Evolutionary conservation across 1,140 invertebrate genomes (phyloP).

Genomic region (Cylas formicarius): DNA sequence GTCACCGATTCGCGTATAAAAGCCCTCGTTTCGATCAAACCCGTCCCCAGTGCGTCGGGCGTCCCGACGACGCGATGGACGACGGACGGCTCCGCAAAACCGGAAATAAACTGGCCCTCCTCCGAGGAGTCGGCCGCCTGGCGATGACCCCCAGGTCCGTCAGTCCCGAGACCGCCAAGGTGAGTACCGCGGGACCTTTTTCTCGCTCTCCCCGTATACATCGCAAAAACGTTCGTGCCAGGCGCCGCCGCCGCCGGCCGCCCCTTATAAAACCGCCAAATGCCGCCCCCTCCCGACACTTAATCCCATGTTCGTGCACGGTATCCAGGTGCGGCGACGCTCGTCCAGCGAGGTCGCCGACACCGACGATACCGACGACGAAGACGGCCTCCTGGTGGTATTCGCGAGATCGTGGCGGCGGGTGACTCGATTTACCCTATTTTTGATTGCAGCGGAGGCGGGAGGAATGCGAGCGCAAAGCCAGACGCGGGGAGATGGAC

Average conservation of each 20-base stretch:
- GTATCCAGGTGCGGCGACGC: conserved; percentile 15
- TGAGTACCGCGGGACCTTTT: conserved; percentile 22
- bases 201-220: not conserved
- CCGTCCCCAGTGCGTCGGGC: no score
- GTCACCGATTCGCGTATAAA: no score
- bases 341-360: conserved; percentile 16
- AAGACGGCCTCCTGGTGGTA: conserved; percentile 29
- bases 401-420: not conserved
- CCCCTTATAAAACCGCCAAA: no score
- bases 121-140: conserved; percentile 34
- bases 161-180: conserved; percentile 34
- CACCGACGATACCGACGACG: conserved; percentile 20
- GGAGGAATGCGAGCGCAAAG: conserved; percentile 85
- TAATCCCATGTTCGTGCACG: conserved; percentile 37
- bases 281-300: no score
- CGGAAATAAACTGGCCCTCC: conserved; percentile 29
- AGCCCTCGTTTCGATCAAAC: no score
- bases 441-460: conserved; percentile 57
- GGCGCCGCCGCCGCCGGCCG: no score
- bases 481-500: conserved; percentile 80
- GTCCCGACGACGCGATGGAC: conserved; percentile 6
- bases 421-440: not conserved
- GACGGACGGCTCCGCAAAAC: conserved; percentile 20
- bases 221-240: no score
- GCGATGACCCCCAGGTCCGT: conserved; percentile 37